Percentiles rank a stretch among this genome's conserved stretches.
phyloP scores from a whole-genome alignment of 2,113 vertebrate species.

The Gallinago media region DNA sequence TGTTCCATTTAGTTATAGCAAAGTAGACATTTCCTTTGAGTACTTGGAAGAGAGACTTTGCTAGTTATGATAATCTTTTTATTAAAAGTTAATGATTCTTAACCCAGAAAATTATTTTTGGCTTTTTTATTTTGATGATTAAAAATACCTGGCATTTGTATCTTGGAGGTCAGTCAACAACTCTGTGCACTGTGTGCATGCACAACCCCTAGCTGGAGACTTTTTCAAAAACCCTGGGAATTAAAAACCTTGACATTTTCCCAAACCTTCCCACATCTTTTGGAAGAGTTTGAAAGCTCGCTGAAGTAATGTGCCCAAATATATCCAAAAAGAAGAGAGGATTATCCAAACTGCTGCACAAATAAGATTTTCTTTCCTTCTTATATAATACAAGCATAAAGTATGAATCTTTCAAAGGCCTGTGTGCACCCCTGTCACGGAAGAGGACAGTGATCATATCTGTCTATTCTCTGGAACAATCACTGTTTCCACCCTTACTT shows the following conservation, averaged over 20 bases:
- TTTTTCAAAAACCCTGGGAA: constrained; percentile 8
- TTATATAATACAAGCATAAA: not conserved
- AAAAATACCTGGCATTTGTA: constrained; percentile 30
- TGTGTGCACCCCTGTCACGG: not conserved
- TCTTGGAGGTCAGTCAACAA: constrained; percentile 46
- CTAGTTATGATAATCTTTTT: not conserved
- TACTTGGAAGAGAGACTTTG: not conserved
- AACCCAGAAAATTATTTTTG: constrained; percentile 6
- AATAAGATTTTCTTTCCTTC: not conserved
- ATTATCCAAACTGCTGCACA: not conserved
- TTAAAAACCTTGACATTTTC: constrained; percentile 50
- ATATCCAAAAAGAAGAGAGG: not conserved
- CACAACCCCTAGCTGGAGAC: not conserved
- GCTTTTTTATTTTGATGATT: constrained; percentile 25
- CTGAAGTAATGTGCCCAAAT: not conserved
- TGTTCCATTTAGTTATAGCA: not conserved
- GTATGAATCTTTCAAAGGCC: not conserved
- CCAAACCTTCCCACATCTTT: not conserved
- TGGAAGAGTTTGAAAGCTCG: constrained; percentile 18
- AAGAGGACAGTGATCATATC: not conserved
- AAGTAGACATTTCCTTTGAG: not conserved
- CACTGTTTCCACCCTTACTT: not conserved
- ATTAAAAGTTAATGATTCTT: constrained; percentile 21
- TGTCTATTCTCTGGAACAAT: not conserved
- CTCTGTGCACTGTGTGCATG: not conserved